Base-by-base conservation (phyloP, 2,888 invertebrate species). In the Torymus auratus region DNA sequence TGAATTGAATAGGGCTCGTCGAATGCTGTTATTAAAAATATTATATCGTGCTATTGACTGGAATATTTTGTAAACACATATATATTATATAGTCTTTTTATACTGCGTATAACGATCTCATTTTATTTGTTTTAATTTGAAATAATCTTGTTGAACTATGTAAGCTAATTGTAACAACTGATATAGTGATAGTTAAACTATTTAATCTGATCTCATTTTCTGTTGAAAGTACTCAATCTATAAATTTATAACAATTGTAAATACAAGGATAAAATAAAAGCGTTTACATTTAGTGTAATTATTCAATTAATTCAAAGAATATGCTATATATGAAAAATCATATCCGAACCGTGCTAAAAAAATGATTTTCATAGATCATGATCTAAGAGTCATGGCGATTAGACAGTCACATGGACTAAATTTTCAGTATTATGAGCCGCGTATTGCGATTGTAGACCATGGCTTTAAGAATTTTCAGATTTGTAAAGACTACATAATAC, bases 51-150 rank as follows among this genome's bases (percentile, higher is more conserved):
- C 12, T 60, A 70, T 15, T 50, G 60, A 71, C 70, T 71, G 50
- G 55, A 71, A 71, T 71, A 60, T 71, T 71, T 71, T 71, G n/a
- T 71, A 71, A 71, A 50, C 41, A 50, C 17, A 60, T 50, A 60
- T 41, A 28, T 14, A 41, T 41, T 67, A 53, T 50, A 60, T 60
- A 71, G 70, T 50, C 58, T 71, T 71, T 71, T 71, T 71, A 71
- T 71, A 71, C 50, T 17, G 41, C 14, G 13, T 61, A 50, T 50
- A 52, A 71, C 13, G 20, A 50, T 50, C 13, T 61, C 17, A 11
- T 53, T 65, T 50, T 50, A 12, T 65, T 52, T 67, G 7, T 67
- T 53, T 2, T n/a, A 64, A 20, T 50, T 64, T 11, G 5, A n/a
- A 13, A 67, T 5, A 14, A 67, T 52, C 12, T 17, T 67, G 52